These are phyloP conservation scores for Latrodectus elegans DNA, from an alignment of 2,888 invertebrate species.

Conservation along the genomic window DNA sequence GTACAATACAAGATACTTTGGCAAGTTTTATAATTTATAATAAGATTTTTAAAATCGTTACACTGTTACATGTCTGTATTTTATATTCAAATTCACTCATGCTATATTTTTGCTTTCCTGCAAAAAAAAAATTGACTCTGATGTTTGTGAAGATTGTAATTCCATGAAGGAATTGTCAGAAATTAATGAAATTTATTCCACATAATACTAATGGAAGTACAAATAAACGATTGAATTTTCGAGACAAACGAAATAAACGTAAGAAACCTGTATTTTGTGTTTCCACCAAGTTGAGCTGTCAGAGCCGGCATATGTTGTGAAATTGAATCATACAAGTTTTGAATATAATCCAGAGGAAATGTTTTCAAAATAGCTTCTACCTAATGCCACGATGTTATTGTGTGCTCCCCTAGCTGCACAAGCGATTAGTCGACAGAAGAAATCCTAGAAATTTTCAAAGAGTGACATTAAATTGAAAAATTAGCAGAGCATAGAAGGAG, in stretches of 20 bases:
- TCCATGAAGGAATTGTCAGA: neutral
- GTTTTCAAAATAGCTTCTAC: neutral
- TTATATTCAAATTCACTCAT: too few relatives aligned
- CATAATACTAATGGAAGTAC: neutral
- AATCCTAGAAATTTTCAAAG: neutral
- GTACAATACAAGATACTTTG: too few relatives aligned
- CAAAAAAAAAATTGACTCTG: neutral
- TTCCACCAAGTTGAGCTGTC: neutral
- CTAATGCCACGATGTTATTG: neutral
- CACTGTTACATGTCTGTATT: too few relatives aligned
- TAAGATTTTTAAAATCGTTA: too few relatives aligned
- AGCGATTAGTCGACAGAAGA: neutral
- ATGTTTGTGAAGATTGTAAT: neutral
- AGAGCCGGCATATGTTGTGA: neutral
- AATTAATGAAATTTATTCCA: conserved; percentile 4
- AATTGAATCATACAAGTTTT: neutral
- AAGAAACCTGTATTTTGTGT: conserved; percentile 4
- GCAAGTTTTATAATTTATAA: too few relatives aligned
- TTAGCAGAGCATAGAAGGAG: conserved; percentile 6
- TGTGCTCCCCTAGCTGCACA: neutral
- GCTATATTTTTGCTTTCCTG: too few relatives aligned
- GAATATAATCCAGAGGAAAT: neutral
- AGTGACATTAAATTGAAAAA: neutral
- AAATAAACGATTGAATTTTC: neutral
- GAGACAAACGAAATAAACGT: neutral